phyloP scores from a whole-genome alignment of 2,113 vertebrate species.

The Rhea americana region DNA sequence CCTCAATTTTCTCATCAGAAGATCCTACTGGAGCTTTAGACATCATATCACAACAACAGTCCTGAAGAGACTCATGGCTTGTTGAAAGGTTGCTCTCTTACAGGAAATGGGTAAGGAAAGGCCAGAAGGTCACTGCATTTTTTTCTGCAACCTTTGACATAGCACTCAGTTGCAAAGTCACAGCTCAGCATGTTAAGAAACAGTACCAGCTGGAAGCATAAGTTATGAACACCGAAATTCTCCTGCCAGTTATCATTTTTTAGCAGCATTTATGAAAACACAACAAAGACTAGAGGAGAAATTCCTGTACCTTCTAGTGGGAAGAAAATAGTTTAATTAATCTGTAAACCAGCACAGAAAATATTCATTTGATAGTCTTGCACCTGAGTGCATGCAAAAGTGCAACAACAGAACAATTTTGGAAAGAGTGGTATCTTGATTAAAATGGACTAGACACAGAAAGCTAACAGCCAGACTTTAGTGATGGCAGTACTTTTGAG shows the following conservation, averaged over 20 bases:
- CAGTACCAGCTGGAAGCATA: neutral
- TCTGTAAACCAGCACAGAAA: neutral
- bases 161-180: neutral
- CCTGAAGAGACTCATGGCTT: neutral
- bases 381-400: neutral
- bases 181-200: neutral
- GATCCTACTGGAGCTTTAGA: neutral
- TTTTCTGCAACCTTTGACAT: slow-evolving; percentile 44
- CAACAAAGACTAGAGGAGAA: neutral
- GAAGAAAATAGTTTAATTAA: neutral
- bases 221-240: neutral
- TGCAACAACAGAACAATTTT: neutral
- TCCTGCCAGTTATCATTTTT: neutral
- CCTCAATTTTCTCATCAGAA: neutral
- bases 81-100: neutral
- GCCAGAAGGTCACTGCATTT: slow-evolving; percentile 20
- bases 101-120: slow-evolving; percentile 26
- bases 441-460: neutral
- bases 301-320: neutral
- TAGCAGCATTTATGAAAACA: neutral
- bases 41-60: rapidly evolving
- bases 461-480: neutral
- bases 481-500: neutral
- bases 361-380: neutral
- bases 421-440: neutral